Base-by-base conservation (phyloP, 2,888 invertebrate species). In the Cistogaster globosa region DNA sequence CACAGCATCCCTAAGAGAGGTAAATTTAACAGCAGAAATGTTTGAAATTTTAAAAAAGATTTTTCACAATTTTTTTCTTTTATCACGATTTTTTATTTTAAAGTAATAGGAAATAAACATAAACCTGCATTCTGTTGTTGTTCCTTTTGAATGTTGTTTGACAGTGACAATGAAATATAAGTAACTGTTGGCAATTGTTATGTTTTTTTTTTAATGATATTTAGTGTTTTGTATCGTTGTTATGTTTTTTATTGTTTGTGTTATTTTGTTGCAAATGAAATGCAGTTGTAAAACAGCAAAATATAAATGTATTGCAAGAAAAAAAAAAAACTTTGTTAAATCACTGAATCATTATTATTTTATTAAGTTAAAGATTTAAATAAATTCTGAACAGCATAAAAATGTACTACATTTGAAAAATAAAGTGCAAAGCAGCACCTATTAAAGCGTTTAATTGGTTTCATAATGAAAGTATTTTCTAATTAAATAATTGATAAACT, bases 161-260 rank as follows among this genome's bases (percentile, higher is more conserved):
- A 79, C 74, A 82, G 74, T 82, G 78, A 74, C 81, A 81, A 71
- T 82, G 85, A 85, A 82, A 62, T 79, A 77, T 68, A 32, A 72
- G 58, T 77, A 77, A 77, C 48, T 68, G 72, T 72, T 79, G 57
- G 32, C 74, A 81, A 45, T 71, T 51, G 26, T 42, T 18, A 57
- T 18, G 14, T 53, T 18, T 26, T 26, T 26, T 26, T 26, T 8
- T 51, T 57, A 20, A 51, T 74, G 68, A 36, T 77, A 42, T 57
- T 78, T 63, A 55, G 78, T 67, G 16, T 51, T 36, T 36, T 20
- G 32, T 32, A 51, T 53, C 36, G 45, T 68, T 77, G 18, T 55
- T 78, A 53, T 51, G 38, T 22, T 69, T 20, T 36, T 62, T 48
- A 18, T 55, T 38, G n/a, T 18, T 42, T 26, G 1, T 26, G 45